Percentiles rank a stretch among this genome's conserved stretches.
These are phyloP conservation scores for Megalops cyprinoides DNA, from an alignment of 2,797 vertebrate genomes.

Conservation along the genomic window DNA sequence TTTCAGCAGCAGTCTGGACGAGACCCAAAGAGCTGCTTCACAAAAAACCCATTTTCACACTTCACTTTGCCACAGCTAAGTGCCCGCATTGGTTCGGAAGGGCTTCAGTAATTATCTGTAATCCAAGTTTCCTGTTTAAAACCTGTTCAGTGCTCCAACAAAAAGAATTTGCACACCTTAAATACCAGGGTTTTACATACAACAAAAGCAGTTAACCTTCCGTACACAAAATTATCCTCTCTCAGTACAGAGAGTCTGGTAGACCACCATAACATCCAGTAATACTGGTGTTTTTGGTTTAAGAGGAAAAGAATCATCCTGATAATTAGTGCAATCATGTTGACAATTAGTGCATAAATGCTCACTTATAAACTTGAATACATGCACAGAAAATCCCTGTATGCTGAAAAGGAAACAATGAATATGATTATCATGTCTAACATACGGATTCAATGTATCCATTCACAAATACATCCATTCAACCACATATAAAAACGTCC, in stretches of 20 bases:
- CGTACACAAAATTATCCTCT: not conserved
- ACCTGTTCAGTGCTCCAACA: slow-evolving; percentile 38
- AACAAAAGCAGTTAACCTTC: not conserved
- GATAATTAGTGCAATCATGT: not conserved
- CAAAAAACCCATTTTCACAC: slow-evolving; percentile 78
- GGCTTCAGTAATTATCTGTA: slow-evolving; percentile 76
- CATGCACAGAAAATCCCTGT: not conserved
- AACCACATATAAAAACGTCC: slow-evolving; percentile 48
- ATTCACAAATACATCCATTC: slow-evolving; percentile 27
- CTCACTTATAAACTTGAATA: not conserved
- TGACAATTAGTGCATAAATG: not conserved
- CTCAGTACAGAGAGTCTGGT: not conserved
- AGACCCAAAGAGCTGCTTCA: slow-evolving; percentile 56
- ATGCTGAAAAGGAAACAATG: not conserved
- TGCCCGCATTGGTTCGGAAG: slow-evolving; percentile 77
- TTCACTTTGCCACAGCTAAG: slow-evolving; percentile 68
- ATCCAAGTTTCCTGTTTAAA: slow-evolving; percentile 77
- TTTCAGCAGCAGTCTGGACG: slow-evolving; percentile 77
- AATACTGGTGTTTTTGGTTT: not conserved
- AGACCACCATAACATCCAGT: not conserved
- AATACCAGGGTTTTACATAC: not conserved
- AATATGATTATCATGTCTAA: not conserved
- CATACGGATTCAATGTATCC: slow-evolving; percentile 45
- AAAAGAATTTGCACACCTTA: not conserved
- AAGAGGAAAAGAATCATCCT: not conserved